Evolutionary conservation across 2,113 vertebrate species (phyloP), one percentile per base, ranked within the genome.

Genomic region (Arothron firmamentum): DNA sequence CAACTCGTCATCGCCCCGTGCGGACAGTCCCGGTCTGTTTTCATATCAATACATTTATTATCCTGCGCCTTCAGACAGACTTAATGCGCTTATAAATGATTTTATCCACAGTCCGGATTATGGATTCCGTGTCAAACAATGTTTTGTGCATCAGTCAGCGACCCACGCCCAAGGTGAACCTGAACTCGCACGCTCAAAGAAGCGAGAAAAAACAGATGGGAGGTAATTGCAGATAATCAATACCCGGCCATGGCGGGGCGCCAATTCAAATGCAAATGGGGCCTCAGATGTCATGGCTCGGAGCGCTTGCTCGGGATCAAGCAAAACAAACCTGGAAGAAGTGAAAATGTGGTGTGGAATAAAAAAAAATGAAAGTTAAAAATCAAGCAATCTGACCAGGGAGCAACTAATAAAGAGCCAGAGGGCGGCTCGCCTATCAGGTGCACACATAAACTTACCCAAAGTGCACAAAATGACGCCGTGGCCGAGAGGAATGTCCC

Each of bases 181-280:
- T 17, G 3, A n/a, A n/a, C 45, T 47, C 43, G 25, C 25, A 7
- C 41, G 14, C 51, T 9, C 59, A 62, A 66, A 59, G 3, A 8
- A 67, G 28, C 43, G 18, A 62, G 41, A 25, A 6, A 50, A 72
- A 59, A 58, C 42, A 18, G 59, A 17, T 42, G 47, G 19, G 56
- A 31, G 59, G 50, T 64, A 70, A 70, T 72, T 62, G 74, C 65
- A 62, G 57, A 14, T 60, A 69, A 88, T 87, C 87, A 55, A 87
- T 87, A 85, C 1, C 1, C 51, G 52, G 64, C 62, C 61, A 84
- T 85, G 72, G 17, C 4, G 16, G 57, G 48, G 63, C 25, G 54
- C 72, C 84, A 88, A 89, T 89, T 87, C 74, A 79, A 78, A 88
- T 83, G 79, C 78, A 78, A 88, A 86, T 86, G 79, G 66, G 46